Evolutionary conservation across 2,113 vertebrate species (phyloP), one percentile per base, ranked within the genome.

Genomic region (Phycodurus eques): DNA sequence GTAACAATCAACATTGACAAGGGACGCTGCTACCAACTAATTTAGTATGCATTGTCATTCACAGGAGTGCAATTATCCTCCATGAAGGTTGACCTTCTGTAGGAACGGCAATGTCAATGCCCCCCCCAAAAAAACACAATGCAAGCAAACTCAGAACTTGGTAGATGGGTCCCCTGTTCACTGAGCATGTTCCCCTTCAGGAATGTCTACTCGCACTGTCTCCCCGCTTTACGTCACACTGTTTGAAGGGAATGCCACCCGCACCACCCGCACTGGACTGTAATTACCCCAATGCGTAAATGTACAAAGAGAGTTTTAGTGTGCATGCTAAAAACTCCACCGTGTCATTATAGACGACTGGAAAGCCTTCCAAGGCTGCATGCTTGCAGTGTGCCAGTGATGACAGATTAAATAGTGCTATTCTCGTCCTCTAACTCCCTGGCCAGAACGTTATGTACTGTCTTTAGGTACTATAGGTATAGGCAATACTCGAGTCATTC

Each of bases 261-360:
- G 64, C 67, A 82, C 76, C 44, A 5, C 73, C 71, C 63, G 64
- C 62, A 80, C 79, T 76, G 42, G 67, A 80, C 84, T 72, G 74
- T 83, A 87, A 85, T 86, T 81, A 83, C 75, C 80, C 74, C 68
- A 70, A 76, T 70, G 62, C 57, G 61, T 70, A 64, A 65, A 70
- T 13, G 63, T 59, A 70, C 33, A 77, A 39, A 80, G 5, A 80
- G 20, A 75, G 42, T 73, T 59, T 59, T 31, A 6, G 31, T 71
- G 78, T 42, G 71, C 75, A 75, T 42, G 43, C 78, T 60, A 74
- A 84, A 85, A 84, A 71, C 77, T 76, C 77, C 87, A 83, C 83
- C 80, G 80, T 74, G 67, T 65, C 69, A 89, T 89, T 91, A 92
- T 81, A 11, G 77, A 81, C 76, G 78, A 76, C 74, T 84, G 88